Evolutionary conservation across 2,888 invertebrate genomes (phyloP).

Genomic region (Pandemis corylana): DNA sequence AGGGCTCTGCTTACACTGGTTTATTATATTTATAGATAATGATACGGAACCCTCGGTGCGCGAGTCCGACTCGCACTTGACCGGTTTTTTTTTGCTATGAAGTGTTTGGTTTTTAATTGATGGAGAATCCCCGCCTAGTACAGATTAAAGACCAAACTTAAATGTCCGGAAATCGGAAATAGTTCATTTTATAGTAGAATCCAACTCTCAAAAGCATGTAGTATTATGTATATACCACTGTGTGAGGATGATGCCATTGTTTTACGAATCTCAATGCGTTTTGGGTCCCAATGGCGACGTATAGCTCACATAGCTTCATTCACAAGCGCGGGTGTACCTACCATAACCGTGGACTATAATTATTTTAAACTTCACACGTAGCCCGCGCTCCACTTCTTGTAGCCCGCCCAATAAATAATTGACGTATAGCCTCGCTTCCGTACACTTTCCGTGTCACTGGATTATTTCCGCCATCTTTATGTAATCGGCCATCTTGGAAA

Average conservation of each 20-base stretch:
- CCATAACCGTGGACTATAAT: not conserved
- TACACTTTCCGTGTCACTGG: constrained; percentile 44
- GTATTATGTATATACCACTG: too few relatives aligned
- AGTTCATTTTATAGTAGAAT: too few relatives aligned
- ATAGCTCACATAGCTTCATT: not conserved
- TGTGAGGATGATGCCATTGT: not conserved
- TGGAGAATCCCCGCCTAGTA: too few relatives aligned
- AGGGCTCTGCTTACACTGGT: too few relatives aligned
- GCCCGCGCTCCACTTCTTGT: constrained; percentile 42
- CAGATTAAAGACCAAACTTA: too few relatives aligned
- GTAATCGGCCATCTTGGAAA: constrained; percentile 35
- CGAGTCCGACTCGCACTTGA: too few relatives aligned
- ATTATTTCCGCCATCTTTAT: constrained; percentile 45
- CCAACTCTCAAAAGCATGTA: too few relatives aligned
- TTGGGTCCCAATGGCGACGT: not conserved
- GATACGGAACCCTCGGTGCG: too few relatives aligned
- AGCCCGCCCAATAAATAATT: constrained; percentile 42
- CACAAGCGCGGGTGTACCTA: not conserved
- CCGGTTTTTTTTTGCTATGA: too few relatives aligned
- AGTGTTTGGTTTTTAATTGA: too few relatives aligned
- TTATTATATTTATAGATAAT: too few relatives aligned
- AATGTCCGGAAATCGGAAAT: too few relatives aligned
- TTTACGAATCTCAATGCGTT: not conserved
- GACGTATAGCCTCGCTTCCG: constrained; percentile 44
- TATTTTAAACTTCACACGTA: constrained; percentile 41